Base-by-base conservation (phyloP, 2,113 vertebrate species). In the Megaceryle torquata region DNA sequence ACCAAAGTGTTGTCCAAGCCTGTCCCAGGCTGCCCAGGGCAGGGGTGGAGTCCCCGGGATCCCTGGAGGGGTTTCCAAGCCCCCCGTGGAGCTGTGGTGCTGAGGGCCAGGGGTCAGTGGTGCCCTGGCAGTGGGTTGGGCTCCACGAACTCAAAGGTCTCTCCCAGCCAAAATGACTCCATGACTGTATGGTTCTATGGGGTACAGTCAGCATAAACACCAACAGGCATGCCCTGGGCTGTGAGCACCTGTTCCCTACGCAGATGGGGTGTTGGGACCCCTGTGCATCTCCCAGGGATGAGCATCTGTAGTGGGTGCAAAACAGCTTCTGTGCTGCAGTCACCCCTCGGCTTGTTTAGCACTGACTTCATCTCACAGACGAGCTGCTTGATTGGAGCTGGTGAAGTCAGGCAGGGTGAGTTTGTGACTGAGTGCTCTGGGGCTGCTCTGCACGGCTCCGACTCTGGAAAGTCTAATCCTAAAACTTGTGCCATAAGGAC, bases 171-270 rank as follows among this genome's bases (percentile, higher is more conserved):
- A 50, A 50, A 22, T 13, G 14, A 53, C 26, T 28, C 22, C 51
- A 53, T 53, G 50, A 25, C 19, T 46, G 50, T 51, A 25, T 14
- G 14, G 25, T 26, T 15, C 51, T 28, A 15, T 53, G 26, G 70
- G 9, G 7, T 31, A 17, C 48, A 24, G 22, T 4, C 8, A n/a
- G 48, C 1, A 16, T 14, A 25, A 61, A 29, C 3, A 41, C 0
- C 19, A 69, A 13, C 4, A 3, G 69, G 0, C 3, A 33, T 5
- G 48, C 46, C 5, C 15, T 0, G 2, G 20, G 72, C 44, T 2
- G 1, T 2, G 15, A 53, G 64, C 35, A 1, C 69, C 11, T 3
- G 3, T 69, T 67, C 61, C 53, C 53, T 15, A 15, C 3, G 2
- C 50, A 63, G 67, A 13, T 3, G 0, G 17, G 20, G 20, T 19